phyloP scores from a whole-genome alignment of 2,113 vertebrate genomes.

The Felis catus region F.catus_Fca126_mat1.0 CM031415.1:204610001-204610500 shows the following conservation, averaged over 20 bases:
- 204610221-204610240: neutral
- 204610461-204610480: neutral
- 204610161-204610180: neutral
- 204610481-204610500: neutral
- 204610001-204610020: fast-evolving
- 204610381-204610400: neutral
- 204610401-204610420: neutral
- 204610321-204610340: neutral
- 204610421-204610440: neutral
- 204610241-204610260: neutral
- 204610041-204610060: neutral
- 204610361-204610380: neutral
- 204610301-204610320: neutral
- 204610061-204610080: fast-evolving
- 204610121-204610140: neutral
- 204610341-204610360: neutral
- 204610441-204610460: neutral
- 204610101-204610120: fast-evolving
- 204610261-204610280: neutral
- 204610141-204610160: neutral
- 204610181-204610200: neutral
- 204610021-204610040: neutral
- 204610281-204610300: neutral
- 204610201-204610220: neutral
- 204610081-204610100: neutral